Percentiles rank a stretch among this genome's conserved stretches.
phyloP scores from a whole-genome alignment of 2,113 vertebrate genomes.

The Bagarius yarrelli region DNA sequence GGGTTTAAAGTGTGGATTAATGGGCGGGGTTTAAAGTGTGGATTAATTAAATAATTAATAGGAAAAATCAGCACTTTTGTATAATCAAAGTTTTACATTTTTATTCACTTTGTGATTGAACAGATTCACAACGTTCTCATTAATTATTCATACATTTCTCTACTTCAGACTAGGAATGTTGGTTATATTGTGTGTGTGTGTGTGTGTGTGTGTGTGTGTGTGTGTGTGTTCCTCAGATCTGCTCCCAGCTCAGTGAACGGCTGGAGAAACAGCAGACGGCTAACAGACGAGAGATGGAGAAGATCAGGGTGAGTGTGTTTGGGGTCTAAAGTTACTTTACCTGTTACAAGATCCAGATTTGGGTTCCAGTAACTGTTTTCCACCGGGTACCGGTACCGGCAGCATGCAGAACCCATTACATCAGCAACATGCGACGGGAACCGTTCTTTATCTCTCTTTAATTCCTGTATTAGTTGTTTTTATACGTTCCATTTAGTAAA shows the following conservation, averaged over 20 bases:
- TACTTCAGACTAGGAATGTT: background rate
- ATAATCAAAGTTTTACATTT: background rate
- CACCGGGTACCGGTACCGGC: too few relatives aligned
- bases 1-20: background rate
- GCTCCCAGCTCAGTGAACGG: constrained; percentile 95
- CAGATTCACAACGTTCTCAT: background rate
- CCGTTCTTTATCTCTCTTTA: too few relatives aligned
- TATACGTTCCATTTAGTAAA: too few relatives aligned
- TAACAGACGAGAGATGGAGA: constrained; percentile 91
- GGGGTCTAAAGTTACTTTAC: too few relatives aligned
- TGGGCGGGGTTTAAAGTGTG: background rate
- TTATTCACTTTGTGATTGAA: background rate
- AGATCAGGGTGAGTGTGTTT: constrained; percentile 90
- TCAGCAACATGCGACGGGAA: too few relatives aligned
- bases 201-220: constrained; percentile 26
- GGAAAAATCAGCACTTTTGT: background rate
- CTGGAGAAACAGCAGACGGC: constrained; percentile 94
- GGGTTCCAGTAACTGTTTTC: too few relatives aligned
- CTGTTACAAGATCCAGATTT: too few relatives aligned
- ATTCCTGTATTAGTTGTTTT: too few relatives aligned
- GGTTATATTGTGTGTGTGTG: background rate
- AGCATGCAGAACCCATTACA: too few relatives aligned
- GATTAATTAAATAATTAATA: too few relatives aligned
- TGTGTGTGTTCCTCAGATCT: constrained; percentile 78
- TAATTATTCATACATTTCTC: background rate